phyloP scores from a whole-genome alignment of 2,888 invertebrate species.

The Drosophila nr. perissopoda region DNA sequence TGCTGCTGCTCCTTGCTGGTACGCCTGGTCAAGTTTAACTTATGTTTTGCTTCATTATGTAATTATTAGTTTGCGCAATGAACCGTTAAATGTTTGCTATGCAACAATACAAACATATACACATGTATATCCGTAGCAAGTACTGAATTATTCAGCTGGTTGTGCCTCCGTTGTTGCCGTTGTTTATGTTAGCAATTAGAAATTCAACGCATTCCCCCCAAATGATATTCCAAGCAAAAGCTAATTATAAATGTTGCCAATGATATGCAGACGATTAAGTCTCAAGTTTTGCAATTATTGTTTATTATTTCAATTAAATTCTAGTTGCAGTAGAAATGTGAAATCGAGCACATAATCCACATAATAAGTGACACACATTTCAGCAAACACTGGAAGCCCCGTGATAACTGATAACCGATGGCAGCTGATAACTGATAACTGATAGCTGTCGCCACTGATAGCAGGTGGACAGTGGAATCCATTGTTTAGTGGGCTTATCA shows the following conservation, averaged over 20 bases:
- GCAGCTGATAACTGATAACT: constrained; percentile 9
- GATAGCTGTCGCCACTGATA: constrained; percentile 5
- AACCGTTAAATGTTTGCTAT: constrained; percentile 58
- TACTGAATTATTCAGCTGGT: constrained; percentile 56
- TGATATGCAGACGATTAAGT: constrained; percentile 44
- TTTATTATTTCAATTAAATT: background rate
- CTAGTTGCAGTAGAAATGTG: background rate
- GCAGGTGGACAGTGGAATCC: constrained; percentile 40
- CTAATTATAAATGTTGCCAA: constrained; percentile 48
- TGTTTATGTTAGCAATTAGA: constrained; percentile 12
- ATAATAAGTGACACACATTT: constrained; percentile 16
- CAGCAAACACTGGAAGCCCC: background rate
- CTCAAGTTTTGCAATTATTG: constrained; percentile 41
- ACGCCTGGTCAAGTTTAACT: constrained; percentile 40
- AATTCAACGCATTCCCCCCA: constrained; percentile 11
- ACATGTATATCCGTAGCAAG: constrained; percentile 9
- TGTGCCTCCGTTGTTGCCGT: background rate
- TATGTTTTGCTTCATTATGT: constrained; percentile 69
- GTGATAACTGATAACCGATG: constrained; percentile 7
- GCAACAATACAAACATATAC: background rate
- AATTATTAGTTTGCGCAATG: constrained; percentile 76
- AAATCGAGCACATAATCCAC: background rate
- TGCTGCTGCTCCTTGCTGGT: background rate
- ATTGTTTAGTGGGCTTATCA: constrained; percentile 41
- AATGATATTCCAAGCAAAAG: constrained; percentile 3